A percentile compares a stretch with the other conserved stretches of the same genome.
Conservation (phyloP, 2,113 vertebrate species). For the Eudorcas thomsonii region DNA sequence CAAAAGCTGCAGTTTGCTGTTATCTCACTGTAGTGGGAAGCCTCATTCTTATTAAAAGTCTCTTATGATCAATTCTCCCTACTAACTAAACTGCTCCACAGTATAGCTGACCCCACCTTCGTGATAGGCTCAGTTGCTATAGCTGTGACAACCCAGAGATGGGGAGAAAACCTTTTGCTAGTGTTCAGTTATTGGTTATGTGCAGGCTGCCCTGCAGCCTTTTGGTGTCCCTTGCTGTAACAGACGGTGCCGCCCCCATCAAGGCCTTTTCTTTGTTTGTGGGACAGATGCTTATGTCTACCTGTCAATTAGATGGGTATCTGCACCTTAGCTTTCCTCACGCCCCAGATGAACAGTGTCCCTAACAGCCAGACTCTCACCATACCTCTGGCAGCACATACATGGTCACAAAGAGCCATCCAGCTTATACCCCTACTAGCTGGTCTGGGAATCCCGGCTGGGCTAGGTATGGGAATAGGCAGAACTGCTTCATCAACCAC, state of each 20-base stretch:
- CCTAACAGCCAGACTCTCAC: neutral
- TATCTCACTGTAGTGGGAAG: neutral
- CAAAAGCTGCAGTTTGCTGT: neutral
- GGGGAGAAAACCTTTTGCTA: neutral
- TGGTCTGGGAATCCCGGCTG: neutral
- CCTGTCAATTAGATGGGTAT: neutral
- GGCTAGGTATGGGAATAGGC: neutral
- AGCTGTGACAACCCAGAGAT: neutral
- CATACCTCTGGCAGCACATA: neutral
- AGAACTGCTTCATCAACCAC: neutral
- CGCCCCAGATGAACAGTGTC: neutral
- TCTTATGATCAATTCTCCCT: neutral
- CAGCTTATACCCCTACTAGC: neutral
- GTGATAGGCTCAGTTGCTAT: neutral
- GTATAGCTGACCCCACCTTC: neutral
- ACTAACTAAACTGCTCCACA: neutral
- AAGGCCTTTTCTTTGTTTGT: neutral
- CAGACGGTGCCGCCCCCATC: accelerated
- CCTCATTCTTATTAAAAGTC: neutral
- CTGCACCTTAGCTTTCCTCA: neutral
- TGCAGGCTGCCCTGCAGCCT: neutral
- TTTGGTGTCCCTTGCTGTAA: neutral
- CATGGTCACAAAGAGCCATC: neutral
- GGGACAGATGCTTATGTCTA: neutral
- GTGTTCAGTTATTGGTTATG: neutral